Evolutionary conservation across 2,888 invertebrate genomes (phyloP).

Genomic region (Glaucopsyche alexis): DNA sequence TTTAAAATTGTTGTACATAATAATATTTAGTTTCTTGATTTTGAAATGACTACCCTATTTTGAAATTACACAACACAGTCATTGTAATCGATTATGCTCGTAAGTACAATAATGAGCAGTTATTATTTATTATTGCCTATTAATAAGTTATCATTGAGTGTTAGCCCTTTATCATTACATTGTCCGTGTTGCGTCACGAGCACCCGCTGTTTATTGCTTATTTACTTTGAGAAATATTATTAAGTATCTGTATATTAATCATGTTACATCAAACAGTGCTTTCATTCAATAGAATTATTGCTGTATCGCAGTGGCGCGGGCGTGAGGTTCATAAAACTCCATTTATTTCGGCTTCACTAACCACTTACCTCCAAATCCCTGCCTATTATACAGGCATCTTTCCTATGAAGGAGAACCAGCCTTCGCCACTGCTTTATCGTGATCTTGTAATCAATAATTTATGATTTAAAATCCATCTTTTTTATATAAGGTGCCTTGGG

Average conservation of each 20-base stretch:
- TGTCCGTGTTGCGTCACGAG: not conserved
- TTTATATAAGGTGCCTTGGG: no score
- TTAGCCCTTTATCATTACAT: constrained; percentile 6
- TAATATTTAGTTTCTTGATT: not conserved
- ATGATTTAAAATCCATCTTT: no score
- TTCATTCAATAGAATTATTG: no score
- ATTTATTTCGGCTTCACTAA: no score
- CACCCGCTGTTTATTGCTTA: not conserved
- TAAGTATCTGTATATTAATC: not conserved
- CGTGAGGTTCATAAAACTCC: no score
- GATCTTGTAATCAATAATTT: no score
- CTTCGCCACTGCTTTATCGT: no score
- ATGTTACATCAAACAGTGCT: no score
- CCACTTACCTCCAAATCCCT: no score
- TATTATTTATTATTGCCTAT: constrained; percentile 10
- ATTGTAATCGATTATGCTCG: constrained; percentile 30
- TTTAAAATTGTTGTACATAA: not conserved
- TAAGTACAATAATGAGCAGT: constrained; percentile 32
- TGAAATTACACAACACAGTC: not conserved
- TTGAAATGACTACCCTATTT: not conserved
- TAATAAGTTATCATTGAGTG: constrained; percentile 2
- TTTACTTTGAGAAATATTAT: constrained; percentile 6
- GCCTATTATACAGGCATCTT: no score
- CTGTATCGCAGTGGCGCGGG: no score
- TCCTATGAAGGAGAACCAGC: no score